Evolutionary conservation across 2,888 invertebrate genomes (phyloP).

Genomic region (Drosophila differens): DNA sequence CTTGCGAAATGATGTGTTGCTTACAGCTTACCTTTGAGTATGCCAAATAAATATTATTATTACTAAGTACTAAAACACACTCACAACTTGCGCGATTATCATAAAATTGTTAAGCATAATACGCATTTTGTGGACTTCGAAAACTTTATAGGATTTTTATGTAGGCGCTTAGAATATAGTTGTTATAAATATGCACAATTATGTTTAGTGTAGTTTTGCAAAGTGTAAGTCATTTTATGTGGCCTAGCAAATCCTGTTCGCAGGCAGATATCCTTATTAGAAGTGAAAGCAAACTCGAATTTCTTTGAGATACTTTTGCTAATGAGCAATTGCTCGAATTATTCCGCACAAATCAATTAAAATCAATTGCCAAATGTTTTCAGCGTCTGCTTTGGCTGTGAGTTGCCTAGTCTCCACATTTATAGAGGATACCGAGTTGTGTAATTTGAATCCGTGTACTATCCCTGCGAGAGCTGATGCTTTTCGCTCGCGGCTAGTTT

Average conservation of each 20-base stretch:
- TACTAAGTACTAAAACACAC: not conserved
- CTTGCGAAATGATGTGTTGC: not conserved
- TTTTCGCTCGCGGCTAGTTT: slow-evolving; percentile 65
- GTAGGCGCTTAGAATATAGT: not conserved
- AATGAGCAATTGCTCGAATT: not conserved
- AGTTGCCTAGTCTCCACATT: not conserved
- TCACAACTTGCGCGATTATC: not conserved
- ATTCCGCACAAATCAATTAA: not conserved
- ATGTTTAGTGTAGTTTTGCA: not conserved
- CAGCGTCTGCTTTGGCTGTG: not conserved
- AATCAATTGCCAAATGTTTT: not conserved
- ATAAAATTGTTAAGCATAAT: not conserved
- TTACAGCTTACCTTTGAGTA: not conserved
- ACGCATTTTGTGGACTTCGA: not conserved
- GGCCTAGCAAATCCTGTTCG: not conserved
- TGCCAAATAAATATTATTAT: not conserved
- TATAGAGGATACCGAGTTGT: slow-evolving; percentile 5
- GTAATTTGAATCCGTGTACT: not conserved
- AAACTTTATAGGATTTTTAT: not conserved
- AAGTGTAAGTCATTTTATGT: not conserved
- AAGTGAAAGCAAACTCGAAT: too few species aligned
- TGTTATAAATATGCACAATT: not conserved
- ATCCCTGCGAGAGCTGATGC: slow-evolving; percentile 16
- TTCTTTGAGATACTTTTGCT: not conserved
- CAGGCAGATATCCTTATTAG: not conserved